Percentiles rank a stretch among this genome's conserved stretches.
Evolutionary conservation across 2,797 vertebrate species (phyloP).

Genomic region (Pseudopleuronectes americanus): DNA sequence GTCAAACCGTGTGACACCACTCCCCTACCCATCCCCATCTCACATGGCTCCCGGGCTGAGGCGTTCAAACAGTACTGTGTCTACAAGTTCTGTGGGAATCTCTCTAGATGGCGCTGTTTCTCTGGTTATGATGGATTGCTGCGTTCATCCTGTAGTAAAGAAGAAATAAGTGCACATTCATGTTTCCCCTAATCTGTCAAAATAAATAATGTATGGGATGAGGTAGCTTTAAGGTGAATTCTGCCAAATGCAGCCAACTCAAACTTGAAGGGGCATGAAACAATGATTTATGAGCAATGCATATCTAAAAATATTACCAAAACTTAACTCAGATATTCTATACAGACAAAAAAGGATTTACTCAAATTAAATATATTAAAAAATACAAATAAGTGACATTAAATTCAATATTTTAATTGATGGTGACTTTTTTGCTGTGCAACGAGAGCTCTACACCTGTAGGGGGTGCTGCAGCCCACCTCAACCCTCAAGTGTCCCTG

Average conservation of each 20-base stretch:
- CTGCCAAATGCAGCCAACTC: too few relatives aligned
- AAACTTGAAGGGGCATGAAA: too few relatives aligned
- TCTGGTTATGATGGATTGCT: background rate
- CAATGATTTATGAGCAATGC: too few relatives aligned
- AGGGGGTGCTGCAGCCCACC: background rate
- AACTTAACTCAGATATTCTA: too few relatives aligned
- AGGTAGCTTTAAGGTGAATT: background rate
- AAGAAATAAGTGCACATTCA: too few relatives aligned
- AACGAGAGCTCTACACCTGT: background rate
- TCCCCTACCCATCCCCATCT: too few relatives aligned
- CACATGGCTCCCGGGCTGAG: background rate
- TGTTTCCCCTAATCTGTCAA: too few relatives aligned
- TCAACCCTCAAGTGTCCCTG: background rate
- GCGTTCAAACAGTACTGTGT: background rate
- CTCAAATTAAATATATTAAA: too few relatives aligned
- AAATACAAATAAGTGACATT: too few relatives aligned
- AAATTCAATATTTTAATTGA: background rate
- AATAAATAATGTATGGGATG: background rate
- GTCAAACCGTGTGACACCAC: background rate
- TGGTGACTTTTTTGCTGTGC: background rate
- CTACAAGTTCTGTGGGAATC: background rate
- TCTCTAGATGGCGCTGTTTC: conserved; percentile 45
- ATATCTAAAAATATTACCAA: too few relatives aligned
- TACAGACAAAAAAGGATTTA: too few relatives aligned
- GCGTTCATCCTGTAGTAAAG: background rate